A percentile compares a stretch with the other conserved stretches of the same genome.
These are phyloP conservation scores for Ceratina australensis DNA, from an alignment of 1,140 invertebrate genomes.

Conservation along the genomic window DNA sequence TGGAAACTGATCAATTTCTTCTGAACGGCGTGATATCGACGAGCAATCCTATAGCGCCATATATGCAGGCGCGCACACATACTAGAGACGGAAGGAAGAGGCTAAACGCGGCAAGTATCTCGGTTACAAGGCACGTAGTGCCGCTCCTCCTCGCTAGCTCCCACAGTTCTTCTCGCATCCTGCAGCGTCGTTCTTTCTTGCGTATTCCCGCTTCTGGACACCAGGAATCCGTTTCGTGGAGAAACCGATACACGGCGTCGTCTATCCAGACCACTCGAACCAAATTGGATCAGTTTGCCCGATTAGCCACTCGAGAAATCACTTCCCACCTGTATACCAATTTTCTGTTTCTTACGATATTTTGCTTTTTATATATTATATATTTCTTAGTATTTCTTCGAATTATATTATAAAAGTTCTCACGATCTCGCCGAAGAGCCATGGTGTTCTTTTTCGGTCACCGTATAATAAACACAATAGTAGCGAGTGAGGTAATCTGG, in stretches of 20 bases:
- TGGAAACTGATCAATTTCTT: slow-evolving; percentile 24
- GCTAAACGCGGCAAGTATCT: slow-evolving; percentile 59
- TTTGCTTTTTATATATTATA: no score
- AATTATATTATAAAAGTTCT: no score
- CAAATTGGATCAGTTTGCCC: slow-evolving; percentile 65
- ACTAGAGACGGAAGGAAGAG: slow-evolving; percentile 18
- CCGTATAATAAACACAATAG: no score
- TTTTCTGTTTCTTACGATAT: no score
- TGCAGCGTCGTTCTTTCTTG: slow-evolving; percentile 52
- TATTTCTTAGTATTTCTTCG: no score
- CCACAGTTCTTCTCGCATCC: slow-evolving; percentile 64
- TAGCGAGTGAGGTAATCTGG: no score
- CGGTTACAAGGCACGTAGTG: slow-evolving; percentile 72
- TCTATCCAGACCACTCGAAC: slow-evolving; percentile 52
- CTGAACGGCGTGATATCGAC: slow-evolving; percentile 26
- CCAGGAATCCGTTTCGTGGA: slow-evolving; percentile 31
- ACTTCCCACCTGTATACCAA: no score
- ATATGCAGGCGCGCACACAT: slow-evolving; percentile 24
- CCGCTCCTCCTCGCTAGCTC: slow-evolving; percentile 45
- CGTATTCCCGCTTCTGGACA: slow-evolving; percentile 41
- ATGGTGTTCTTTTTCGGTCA: no score
- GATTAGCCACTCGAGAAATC: no score
- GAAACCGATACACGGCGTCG: slow-evolving; percentile 4
- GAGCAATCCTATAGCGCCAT: slow-evolving; percentile 17
- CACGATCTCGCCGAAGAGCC: no score